Conservation (phyloP, 1,140 invertebrate genomes). For the Asbolus verrucosus region DNA sequence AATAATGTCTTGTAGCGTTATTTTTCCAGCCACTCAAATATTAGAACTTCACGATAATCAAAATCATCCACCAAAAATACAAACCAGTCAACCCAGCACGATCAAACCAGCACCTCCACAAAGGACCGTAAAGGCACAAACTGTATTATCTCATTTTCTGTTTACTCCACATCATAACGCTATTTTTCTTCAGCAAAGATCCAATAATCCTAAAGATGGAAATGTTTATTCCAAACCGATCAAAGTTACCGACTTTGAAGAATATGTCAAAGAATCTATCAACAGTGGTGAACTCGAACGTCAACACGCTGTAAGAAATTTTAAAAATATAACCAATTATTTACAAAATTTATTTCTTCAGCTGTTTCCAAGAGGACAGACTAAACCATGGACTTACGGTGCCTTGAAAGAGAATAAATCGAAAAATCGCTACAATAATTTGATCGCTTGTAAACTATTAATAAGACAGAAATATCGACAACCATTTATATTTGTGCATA, state of each 20-base stretch:
- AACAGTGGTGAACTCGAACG: constrained; percentile 46
- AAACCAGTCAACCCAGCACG: not conserved
- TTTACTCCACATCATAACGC: too few relatives aligned
- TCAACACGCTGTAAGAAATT: constrained; percentile 40
- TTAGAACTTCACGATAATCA: not conserved
- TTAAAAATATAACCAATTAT: not conserved
- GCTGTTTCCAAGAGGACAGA: constrained; percentile 56
- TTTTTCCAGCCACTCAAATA: not conserved
- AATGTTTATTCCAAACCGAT: constrained; percentile 37
- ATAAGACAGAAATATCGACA: not conserved
- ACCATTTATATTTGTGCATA: constrained; percentile 10
- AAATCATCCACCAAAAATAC: not conserved
- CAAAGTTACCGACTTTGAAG: constrained; percentile 47
- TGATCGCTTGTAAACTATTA: constrained; percentile 75
- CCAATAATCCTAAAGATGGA: not conserved
- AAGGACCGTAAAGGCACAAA: not conserved
- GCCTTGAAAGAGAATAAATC: constrained; percentile 69
- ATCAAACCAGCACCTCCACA: not conserved
- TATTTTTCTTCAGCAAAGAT: not conserved
- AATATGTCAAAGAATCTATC: constrained; percentile 45
- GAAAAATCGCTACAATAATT: constrained; percentile 84
- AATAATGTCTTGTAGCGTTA: too few relatives aligned
- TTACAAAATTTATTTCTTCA: constrained; percentile 44
- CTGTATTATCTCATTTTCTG: constrained; percentile 11
- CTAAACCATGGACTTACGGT: constrained; percentile 53